These are phyloP conservation scores for Limosa lapponica DNA, from an alignment of 2,797 vertebrate genomes.

Conservation along the genomic window DNA sequence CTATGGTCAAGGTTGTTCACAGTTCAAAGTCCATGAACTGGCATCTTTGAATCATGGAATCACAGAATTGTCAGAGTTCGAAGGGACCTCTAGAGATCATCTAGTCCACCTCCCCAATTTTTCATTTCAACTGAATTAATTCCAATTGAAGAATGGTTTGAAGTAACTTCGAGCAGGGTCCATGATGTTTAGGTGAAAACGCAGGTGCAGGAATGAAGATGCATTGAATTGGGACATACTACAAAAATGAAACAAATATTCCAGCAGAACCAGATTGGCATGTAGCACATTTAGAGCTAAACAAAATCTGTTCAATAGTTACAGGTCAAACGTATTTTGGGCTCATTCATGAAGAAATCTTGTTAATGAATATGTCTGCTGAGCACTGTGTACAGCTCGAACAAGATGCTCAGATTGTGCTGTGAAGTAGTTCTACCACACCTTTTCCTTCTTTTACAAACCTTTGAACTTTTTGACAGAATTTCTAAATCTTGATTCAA, in stretches of 20 bases:
- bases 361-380: neutral
- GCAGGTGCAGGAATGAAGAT: neutral
- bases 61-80: too few relatives aligned
- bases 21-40: neutral
- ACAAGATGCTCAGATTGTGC: neutral
- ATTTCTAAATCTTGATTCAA: neutral
- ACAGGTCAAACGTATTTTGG: conserved; percentile 22
- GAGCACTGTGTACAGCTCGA: neutral
- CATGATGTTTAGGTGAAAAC: neutral
- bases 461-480: neutral
- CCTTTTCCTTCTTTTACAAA: neutral
- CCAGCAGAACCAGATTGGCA: neutral
- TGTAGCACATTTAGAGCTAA: conserved; percentile 27
- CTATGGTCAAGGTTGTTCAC: neutral
- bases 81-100: too few relatives aligned
- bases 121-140: too few relatives aligned
- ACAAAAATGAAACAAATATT: neutral
- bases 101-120: too few relatives aligned
- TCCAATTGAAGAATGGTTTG: too few relatives aligned
- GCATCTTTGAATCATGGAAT: neutral
- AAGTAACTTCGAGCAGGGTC: neutral
- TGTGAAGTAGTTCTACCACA: neutral
- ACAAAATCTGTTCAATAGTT: conserved; percentile 53
- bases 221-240: neutral
- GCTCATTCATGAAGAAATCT: neutral